Conservation (phyloP, 2,888 invertebrate species). For the Chrysina gloriosa region DNA sequence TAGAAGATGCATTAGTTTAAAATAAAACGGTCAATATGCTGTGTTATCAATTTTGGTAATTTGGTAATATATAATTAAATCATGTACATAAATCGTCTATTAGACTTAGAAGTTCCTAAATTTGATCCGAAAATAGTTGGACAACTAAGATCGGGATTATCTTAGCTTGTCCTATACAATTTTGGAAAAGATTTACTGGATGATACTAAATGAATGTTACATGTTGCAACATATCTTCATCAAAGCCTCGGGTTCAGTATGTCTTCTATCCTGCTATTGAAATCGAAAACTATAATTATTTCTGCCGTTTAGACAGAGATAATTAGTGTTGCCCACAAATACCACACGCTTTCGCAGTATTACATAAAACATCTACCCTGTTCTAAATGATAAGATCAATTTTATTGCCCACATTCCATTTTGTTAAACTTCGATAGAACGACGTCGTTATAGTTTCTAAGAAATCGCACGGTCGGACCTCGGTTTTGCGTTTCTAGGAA, state of each 20-base stretch:
- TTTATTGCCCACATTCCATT: neutral
- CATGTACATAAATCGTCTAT: no score
- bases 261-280: no score
- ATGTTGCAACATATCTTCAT: no score
- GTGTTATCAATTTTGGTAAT: neutral
- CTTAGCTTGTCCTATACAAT: no score
- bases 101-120: no score
- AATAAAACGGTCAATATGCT: no score
- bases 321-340: neutral
- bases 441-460: conserved; percentile 12
- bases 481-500: conserved; percentile 24
- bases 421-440: conserved; percentile 20
- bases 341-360: neutral
- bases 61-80: no score
- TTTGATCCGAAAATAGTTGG: no score
- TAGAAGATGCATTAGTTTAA: neutral
- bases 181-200: no score
- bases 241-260: no score
- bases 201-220: no score
- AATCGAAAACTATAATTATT: neutral
- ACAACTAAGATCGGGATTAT: no score
- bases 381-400: conserved; percentile 1
- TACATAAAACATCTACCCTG: neutral
- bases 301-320: neutral
- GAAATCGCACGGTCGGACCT: conserved; percentile 20